Base-by-base conservation (phyloP, 1,140 invertebrate species). In the Ips nitidus region DNA sequence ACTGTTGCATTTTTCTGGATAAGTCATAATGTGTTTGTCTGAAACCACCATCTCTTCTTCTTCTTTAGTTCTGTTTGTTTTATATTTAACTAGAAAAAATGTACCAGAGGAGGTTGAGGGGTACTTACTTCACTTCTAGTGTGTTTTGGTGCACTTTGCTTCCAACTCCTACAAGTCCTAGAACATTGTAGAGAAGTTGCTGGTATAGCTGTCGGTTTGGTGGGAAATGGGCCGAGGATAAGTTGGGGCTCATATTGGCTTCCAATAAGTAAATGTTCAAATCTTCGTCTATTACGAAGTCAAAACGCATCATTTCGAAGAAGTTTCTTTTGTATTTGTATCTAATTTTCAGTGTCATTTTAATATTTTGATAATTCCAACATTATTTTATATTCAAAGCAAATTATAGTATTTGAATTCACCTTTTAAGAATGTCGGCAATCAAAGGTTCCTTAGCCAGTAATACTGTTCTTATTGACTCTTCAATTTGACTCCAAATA, bases 201-300 rank as follows among this genome's bases (percentile, higher is more conserved):
- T 98, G 93, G 74, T 98, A 98, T 0, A 99, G 79, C 5, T 94
- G 78, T 68, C 88, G 87, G 80, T 98, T 98, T 1, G 88, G 90
- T 52, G 90, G 88, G 80, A 92, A 98, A 82, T 99, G 95, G 0
- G 90, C 90, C 0, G 95, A 97, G 0, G 94, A 97, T 38, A 98
- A 84, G 84, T 99, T 98, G 0, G 97, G 97, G 41, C 94, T 97
- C 97, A 98, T 98, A 79, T 99, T 99, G 1, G 94, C 96, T 82
- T 98, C 97, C 88, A 98, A 91, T 2, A 97, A 82, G 76, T 89
- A 94, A 2, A 98, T 90, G 56, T 94, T 92, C 0, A 98, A 77
- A 57, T 97, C 82, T 73, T 95, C 90, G 80, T 98, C 95, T 3
- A 98, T 82, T 0, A 96, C 89, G 80, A 98, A 91, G 81, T 98